A percentile compares a stretch with the other conserved stretches of the same genome.
phyloP scores from a whole-genome alignment of 2,797 vertebrate genomes.

The Smutsia gigantea region DNA sequence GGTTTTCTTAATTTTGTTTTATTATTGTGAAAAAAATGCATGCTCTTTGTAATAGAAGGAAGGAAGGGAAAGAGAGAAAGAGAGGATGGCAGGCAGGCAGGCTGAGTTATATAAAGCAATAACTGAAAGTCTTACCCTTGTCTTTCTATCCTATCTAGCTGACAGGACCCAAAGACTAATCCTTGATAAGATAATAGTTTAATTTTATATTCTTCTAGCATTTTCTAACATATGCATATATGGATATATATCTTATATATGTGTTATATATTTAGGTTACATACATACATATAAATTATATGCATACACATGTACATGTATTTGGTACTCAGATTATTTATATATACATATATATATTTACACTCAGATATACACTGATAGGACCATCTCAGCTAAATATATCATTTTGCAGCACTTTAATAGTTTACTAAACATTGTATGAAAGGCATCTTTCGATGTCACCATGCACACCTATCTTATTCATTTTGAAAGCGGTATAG shows the following conservation, averaged over 20 bases:
- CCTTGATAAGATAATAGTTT: not conserved
- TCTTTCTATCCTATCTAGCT: not conserved
- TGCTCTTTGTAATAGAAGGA: not conserved
- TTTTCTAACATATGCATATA: not conserved
- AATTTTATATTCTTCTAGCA: not conserved
- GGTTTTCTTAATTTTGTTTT: slow-evolving; percentile 32
- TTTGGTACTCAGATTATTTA: too few species aligned
- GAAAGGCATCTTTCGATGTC: not conserved
- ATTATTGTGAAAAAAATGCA: not conserved
- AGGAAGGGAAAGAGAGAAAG: not conserved
- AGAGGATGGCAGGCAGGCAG: not conserved
- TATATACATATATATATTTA: too few species aligned
- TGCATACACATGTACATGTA: too few species aligned
- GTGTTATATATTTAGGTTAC: too few species aligned
- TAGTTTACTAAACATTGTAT: not conserved
- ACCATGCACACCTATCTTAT: not conserved
- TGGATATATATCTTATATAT: not conserved
- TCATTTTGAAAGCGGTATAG: not conserved
- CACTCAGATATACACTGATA: not conserved
- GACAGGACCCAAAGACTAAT: not conserved
- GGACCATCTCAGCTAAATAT: not conserved
- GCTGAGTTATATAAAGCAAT: not conserved
- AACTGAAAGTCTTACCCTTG: not conserved
- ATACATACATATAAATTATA: too few species aligned
- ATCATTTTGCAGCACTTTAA: not conserved